These are phyloP conservation scores for Allobates femoralis DNA, from an alignment of 2,797 vertebrate genomes.

Conservation along the genomic window DNA sequence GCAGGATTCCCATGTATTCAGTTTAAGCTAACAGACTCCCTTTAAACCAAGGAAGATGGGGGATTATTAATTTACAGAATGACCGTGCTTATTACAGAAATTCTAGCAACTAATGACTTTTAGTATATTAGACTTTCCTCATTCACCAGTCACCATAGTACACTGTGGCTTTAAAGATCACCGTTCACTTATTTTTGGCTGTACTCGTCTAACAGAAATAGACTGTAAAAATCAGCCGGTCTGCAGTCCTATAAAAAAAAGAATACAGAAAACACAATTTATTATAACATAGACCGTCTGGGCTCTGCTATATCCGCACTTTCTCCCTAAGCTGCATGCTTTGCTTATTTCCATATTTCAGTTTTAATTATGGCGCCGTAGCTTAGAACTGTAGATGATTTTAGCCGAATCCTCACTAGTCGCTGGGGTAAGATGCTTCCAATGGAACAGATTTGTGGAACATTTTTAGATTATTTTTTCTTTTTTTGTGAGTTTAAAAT, in stretches of 20 bases:
- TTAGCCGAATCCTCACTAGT: conserved; percentile 8
- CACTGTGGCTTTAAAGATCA: too few relatives aligned
- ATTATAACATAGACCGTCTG: background rate
- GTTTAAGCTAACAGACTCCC: too few relatives aligned
- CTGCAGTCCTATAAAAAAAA: background rate
- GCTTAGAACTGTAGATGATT: conserved; percentile 11
- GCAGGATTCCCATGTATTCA: too few relatives aligned
- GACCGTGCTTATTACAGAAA: too few relatives aligned
- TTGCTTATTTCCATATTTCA: background rate
- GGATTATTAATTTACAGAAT: too few relatives aligned
- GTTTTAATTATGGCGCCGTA: background rate
- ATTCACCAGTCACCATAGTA: too few relatives aligned
- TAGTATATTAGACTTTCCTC: too few relatives aligned
- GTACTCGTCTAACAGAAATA: background rate
- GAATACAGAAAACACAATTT: too few relatives aligned
- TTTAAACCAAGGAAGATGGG: too few relatives aligned
- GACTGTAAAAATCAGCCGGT: background rate
- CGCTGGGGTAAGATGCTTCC: conserved; percentile 4
- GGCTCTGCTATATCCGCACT: background rate
- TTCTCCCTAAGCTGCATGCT: background rate
- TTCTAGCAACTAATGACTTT: too few relatives aligned
- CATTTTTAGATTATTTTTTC: conserved; percentile 35
- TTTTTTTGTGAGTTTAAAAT: conserved; percentile 16
- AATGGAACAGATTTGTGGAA: conserved; percentile 25
- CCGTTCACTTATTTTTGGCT: background rate